Percentiles rank a stretch among this genome's conserved stretches.
Conservation (phyloP, 1,140 invertebrate genomes). For the Drosophila rufa region DNA sequence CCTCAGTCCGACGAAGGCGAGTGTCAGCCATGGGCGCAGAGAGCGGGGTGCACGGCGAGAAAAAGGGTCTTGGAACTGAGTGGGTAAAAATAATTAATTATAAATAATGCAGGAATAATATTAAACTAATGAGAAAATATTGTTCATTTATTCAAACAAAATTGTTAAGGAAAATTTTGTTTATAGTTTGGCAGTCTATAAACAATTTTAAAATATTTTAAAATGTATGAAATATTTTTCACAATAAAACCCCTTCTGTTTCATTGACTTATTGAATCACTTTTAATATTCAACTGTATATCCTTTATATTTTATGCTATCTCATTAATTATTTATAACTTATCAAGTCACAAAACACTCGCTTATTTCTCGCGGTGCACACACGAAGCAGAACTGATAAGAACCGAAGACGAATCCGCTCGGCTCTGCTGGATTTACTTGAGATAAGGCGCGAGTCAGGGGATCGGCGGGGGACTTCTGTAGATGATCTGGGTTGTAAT, state of each 20-base stretch:
- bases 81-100: no score
- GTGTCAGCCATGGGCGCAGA: conserved; percentile 13
- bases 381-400: conserved; percentile 32
- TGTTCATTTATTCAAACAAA: neutral
- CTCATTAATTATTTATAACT: neutral
- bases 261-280: neutral
- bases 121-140: neutral
- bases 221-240: neutral
- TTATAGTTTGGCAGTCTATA: neutral
- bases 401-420: conserved; percentile 12
- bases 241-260: neutral
- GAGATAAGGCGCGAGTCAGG: conserved; percentile 18
- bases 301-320: neutral
- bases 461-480: conserved; percentile 17
- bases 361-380: conserved; percentile 8
- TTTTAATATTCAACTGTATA: neutral
- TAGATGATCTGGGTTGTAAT: conserved; percentile 57
- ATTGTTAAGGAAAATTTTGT: no score
- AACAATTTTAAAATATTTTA: neutral
- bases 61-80: neutral
- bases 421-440: conserved; percentile 20
- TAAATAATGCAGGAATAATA: neutral
- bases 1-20: conserved; percentile 10
- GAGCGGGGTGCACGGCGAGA: conserved; percentile 28
- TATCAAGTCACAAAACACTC: neutral